A percentile compares a stretch with the other conserved stretches of the same genome.
Evolutionary conservation across 2,797 vertebrate genomes (phyloP).

Genomic region (Amblyopsis hoosieri): DNA sequence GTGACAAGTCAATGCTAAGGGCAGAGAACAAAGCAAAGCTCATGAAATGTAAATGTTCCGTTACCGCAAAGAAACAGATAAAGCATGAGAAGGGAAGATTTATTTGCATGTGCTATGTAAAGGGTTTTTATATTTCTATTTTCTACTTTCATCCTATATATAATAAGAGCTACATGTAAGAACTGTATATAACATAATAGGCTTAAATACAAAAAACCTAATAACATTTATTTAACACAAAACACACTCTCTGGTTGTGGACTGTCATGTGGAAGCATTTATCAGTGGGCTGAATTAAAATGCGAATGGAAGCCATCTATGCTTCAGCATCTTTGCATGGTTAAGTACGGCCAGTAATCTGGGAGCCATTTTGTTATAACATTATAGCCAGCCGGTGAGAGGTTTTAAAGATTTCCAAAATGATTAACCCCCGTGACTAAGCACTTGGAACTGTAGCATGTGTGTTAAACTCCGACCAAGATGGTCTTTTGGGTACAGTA

Average conservation of each 20-base stretch:
- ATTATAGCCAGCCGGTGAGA: conserved; percentile 19
- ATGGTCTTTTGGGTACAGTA: not conserved
- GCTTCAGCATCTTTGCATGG: conserved; percentile 22
- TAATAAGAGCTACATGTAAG: conserved; percentile 34
- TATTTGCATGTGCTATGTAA: conserved; percentile 59
- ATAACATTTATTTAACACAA: conserved; percentile 11
- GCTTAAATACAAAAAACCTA: conserved; percentile 27
- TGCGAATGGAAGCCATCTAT: conserved; percentile 73
- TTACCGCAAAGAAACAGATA: conserved; percentile 48
- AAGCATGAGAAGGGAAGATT: conserved; percentile 23
- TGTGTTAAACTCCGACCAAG: not conserved
- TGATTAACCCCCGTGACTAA: conserved; percentile 5
- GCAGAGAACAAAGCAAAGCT: conserved; percentile 39
- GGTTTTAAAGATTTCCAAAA: conserved; percentile 15
- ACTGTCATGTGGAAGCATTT: conserved; percentile 68
- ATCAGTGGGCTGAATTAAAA: conserved; percentile 50
- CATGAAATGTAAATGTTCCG: conserved; percentile 71
- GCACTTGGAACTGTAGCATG: conserved; percentile 6
- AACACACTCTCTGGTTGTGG: conserved; percentile 14
- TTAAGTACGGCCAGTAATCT: conserved; percentile 21
- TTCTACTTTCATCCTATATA: conserved; percentile 28
- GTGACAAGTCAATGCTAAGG: conserved; percentile 56
- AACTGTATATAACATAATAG: not conserved
- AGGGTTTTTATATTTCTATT: not conserved
- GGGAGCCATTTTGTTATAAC: conserved; percentile 28